Evolutionary conservation across 2,113 vertebrate species (phyloP).

Genomic region (Eudorcas thomsonii): DNA sequence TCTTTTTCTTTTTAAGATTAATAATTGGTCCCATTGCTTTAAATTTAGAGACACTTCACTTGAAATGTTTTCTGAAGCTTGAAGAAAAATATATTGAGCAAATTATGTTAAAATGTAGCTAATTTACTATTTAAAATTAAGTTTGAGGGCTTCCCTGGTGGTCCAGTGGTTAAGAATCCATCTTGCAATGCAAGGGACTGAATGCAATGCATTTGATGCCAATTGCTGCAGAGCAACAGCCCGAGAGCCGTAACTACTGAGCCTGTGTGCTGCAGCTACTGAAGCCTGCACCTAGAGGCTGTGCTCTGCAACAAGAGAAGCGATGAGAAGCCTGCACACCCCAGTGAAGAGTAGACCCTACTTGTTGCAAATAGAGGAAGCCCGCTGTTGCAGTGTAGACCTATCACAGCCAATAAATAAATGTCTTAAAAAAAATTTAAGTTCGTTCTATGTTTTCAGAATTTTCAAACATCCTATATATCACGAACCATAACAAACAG

Average conservation of each 20-base stretch:
- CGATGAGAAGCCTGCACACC: not conserved
- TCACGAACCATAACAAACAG: not conserved
- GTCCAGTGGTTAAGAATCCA: not conserved
- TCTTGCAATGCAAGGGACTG: not conserved
- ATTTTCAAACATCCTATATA: not conserved
- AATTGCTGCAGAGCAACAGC: not conserved
- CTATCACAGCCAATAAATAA: not conserved
- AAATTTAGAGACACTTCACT: not conserved
- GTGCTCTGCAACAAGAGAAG: not conserved
- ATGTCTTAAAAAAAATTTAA: not conserved
- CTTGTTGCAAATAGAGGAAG: not conserved
- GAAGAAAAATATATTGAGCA: not conserved
- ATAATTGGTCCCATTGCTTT: not conserved
- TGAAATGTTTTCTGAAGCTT: not conserved
- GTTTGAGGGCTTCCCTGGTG: not conserved
- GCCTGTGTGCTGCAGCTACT: not conserved
- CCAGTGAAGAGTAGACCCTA: not conserved
- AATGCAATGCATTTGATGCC: too few species aligned
- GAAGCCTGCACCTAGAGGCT: not conserved
- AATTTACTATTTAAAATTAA: slow-evolving; percentile 16
- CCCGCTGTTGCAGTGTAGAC: not conserved
- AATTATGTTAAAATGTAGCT: not conserved
- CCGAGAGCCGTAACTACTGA: not conserved
- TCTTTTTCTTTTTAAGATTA: not conserved
- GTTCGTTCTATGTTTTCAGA: not conserved